Evolutionary conservation across 2,113 vertebrate species (phyloP).

Genomic region (Lamprotornis superbus): DNA sequence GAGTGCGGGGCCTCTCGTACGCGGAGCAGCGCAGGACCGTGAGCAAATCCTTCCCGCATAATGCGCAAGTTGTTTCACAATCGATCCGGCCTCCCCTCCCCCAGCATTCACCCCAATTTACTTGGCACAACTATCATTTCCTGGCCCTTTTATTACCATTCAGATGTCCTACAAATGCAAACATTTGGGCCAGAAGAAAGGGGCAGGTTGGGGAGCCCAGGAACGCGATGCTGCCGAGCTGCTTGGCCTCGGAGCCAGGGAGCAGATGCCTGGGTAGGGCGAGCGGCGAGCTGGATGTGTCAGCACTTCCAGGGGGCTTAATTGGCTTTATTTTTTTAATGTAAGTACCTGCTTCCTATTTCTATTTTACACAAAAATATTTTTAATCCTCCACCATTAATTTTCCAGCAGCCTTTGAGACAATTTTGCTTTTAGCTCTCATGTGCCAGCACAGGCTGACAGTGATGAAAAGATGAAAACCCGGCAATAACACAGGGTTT

Average conservation of each 20-base stretch:
- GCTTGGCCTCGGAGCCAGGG: background rate
- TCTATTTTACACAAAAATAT: background rate
- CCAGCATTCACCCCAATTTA: conserved; percentile 45
- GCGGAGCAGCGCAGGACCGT: conserved; percentile 8
- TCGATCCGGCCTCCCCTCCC: conserved; percentile 49
- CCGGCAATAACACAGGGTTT: conserved; percentile 15
- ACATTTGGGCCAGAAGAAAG: conserved; percentile 23
- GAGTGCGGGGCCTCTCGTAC: conserved; percentile 56
- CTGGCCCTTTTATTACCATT: conserved; percentile 24
- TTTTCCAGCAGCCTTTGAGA: background rate
- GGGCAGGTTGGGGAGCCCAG: background rate
- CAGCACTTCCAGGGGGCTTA: background rate
- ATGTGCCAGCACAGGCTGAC: background rate
- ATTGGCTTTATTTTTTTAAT: background rate
- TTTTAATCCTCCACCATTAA: background rate
- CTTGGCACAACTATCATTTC: conserved; percentile 59
- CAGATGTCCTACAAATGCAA: conserved; percentile 37
- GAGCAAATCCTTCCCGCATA: conserved; percentile 49
- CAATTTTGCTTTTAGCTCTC: background rate
- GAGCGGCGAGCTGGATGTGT: background rate
- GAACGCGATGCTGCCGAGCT: background rate
- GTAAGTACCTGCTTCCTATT: conserved; percentile 9
- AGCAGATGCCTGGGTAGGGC: background rate
- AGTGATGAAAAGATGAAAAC: conserved; percentile 30
- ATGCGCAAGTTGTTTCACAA: conserved; percentile 51